Conservation (phyloP, 2,888 invertebrate genomes). For the Euplagia quadripunctaria region DNA sequence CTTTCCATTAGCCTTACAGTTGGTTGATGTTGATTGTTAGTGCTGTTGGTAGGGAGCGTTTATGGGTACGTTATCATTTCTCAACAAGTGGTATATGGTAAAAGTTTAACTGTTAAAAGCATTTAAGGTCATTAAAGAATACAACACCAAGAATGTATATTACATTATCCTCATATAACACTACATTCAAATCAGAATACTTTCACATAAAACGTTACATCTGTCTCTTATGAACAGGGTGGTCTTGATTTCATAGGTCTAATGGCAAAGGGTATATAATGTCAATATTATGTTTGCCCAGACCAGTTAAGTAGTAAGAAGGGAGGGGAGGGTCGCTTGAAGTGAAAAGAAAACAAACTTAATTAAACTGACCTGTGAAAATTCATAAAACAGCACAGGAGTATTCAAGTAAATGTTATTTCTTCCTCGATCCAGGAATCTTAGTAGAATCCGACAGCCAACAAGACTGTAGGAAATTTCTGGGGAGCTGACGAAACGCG, state of each 20-base stretch:
- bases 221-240: neutral
- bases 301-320: too few species aligned
- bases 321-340: too few species aligned
- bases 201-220: too few species aligned
- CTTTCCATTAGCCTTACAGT: neutral
- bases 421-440: conserved; percentile 85
- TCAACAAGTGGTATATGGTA: too few species aligned
- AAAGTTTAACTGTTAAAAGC: neutral
- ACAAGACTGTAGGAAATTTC: conserved; percentile 82
- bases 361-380: conserved; percentile 63
- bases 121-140: neutral
- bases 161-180: too few species aligned
- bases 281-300: too few species aligned
- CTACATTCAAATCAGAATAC: too few species aligned
- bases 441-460: conserved; percentile 85
- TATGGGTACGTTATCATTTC: neutral
- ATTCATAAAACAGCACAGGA: conserved; percentile 82
- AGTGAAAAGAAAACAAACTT: neutral
- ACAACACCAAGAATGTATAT: neutral
- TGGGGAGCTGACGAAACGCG: conserved; percentile 78
- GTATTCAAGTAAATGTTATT: conserved; percentile 81
- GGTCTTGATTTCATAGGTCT: neutral
- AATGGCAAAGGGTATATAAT: neutral
- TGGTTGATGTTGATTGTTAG: neutral
- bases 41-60: neutral